Evolutionary conservation across 2,888 invertebrate genomes (phyloP), one percentile per base, ranked within the genome.

Genomic region (Tetragonisca angustula): DNA sequence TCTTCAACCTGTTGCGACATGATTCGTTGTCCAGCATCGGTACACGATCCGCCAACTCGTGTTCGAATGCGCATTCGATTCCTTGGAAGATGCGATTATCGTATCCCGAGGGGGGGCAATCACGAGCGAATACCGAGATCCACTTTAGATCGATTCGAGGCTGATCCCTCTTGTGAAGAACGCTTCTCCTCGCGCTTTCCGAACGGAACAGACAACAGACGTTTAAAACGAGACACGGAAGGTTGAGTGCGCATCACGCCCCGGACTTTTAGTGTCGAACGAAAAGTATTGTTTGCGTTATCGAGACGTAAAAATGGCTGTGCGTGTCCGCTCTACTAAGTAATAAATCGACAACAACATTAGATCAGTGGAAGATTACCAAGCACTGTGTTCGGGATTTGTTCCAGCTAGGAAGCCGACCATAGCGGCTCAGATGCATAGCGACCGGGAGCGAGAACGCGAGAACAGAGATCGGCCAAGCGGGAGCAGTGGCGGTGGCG

Each of bases 331-430:
- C 65, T 65, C 21, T 71, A 77, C 61, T 43, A 79, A 69, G 62
- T 84, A 76, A 62, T 64, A 86, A 84, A 72, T 67, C 73, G 56
- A 65, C 68, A 77, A 68, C 67, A 69, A 76, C 72, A 68, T 79
- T 88, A 87, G 85, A 90, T 88, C 91, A 91, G 90, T 91, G 90
- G 91, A 93, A 91, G 91, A 91, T 94, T 93, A 94, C 92, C 93
- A 93, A 94, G 93, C 93, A 93, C 92, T 93, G 91, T 94, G 93
- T 94, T 94, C 92, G 92, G 92, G 92, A 93, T 95, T 95, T 96
- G 95, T 96, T 96, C 94, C 95, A 96, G 96, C 95, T 95, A 96
- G 96, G 95, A 96, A 95, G 95, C 95, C 95, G 95, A 95, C 95
- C 95, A 95, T 95, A 95, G 94, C 95, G 94, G 94, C 94, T 92